Conservation (phyloP, 2,888 invertebrate genomes). For the Andrena marginata region DNA sequence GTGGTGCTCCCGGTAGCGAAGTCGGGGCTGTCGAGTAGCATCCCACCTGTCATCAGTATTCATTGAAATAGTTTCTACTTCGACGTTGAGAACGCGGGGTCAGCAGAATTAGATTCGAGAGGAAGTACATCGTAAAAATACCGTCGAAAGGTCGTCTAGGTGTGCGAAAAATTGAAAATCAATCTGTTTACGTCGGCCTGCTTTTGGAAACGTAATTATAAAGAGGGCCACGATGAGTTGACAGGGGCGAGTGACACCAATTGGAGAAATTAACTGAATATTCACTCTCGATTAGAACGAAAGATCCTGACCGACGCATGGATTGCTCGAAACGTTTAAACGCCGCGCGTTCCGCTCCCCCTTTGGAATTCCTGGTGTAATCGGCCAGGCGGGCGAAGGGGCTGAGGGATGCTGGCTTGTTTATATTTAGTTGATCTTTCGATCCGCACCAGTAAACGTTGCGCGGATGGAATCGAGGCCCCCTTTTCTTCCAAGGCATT, state of each 20-base stretch:
- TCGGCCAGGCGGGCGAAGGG: slow-evolving; percentile 30
- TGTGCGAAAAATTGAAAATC: background rate
- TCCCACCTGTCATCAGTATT: slow-evolving; percentile 62
- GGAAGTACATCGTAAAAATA: background rate
- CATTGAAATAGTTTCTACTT: slow-evolving; percentile 50
- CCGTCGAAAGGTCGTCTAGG: background rate
- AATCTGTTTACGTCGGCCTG: background rate
- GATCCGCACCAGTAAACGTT: slow-evolving; percentile 74
- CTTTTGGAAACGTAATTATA: background rate
- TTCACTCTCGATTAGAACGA: background rate
- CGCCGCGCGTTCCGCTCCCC: slow-evolving; percentile 13
- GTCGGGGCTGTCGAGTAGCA: slow-evolving; percentile 33
- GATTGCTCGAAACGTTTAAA: slow-evolving; percentile 15
- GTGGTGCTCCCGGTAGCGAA: slow-evolving; percentile 34
- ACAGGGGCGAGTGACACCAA: too few species aligned
- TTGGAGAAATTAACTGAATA: background rate
- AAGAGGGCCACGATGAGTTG: too few species aligned
- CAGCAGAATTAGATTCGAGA: background rate
- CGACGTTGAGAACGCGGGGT: background rate
- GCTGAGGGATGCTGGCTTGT: slow-evolving; percentile 61
- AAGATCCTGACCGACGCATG: background rate
- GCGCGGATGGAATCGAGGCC: slow-evolving; percentile 66
- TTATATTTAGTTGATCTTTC: slow-evolving; percentile 82
- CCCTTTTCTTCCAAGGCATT: slow-evolving; percentile 64
- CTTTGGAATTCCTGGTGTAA: slow-evolving; percentile 41